Evolutionary conservation across 1,140 invertebrate genomes (phyloP), one percentile per base, ranked within the genome.

Genomic region (Metopolophium dirhodum): DNA sequence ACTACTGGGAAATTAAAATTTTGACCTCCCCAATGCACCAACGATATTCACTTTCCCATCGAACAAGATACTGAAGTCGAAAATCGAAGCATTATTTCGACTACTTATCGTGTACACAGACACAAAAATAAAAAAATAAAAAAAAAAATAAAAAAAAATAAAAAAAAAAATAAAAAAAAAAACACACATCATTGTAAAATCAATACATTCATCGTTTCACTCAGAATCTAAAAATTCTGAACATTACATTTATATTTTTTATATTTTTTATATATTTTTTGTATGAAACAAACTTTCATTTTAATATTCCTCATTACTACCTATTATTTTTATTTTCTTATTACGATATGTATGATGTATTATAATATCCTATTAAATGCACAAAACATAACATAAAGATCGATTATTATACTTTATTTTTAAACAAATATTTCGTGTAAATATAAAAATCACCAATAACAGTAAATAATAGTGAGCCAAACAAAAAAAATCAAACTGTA

Each of bases 281-380:
- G n/a, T 47, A 49, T 49, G 11, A 47, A 49, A 49, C 23, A 87
- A 87, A 87, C 85, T 87, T 87, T 87, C 49, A 49, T 87, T 49
- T 41, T 45, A 20, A n/a, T n/a, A 35, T 49, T 87, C 45, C 11
- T 49, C 85, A 30, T 49, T 87, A 87, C 30, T 49, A n/a, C n/a
- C n/a, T n/a, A 49, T 87, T 87, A 30, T 87, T n/a, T 47, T 41
- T 47, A 47, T 41, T 61, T 68, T 68, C 14, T n/a, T 68, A 68
- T 68, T 68, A 22, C 82, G 41, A 3, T 23, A n/a, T 18, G 2
- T 87, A 49, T 49, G 20, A n/a, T 20, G 18, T 47, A 49, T 0
- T 86, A 86, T 45, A 49, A 41, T 26, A 87, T 1, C 45, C 22
- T 45, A 11, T 6, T 14, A n/a, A 18, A 23, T 23, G 26, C 22